These are phyloP conservation scores for Dicaeum eximium DNA, from an alignment of 2,113 vertebrate genomes.

Conservation along the genomic window DNA sequence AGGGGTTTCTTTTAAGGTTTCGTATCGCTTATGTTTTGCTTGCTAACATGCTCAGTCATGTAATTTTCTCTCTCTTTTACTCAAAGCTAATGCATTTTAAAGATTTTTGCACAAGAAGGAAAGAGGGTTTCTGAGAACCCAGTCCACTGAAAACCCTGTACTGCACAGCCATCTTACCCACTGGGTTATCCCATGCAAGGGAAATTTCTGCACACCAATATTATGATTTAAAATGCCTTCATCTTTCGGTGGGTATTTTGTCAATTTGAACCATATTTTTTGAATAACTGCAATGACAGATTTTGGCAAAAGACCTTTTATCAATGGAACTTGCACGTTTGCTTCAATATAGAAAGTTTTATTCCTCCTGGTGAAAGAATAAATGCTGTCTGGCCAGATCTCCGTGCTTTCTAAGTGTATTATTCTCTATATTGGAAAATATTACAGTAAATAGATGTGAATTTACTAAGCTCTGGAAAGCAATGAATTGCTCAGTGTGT, in stretches of 20 bases:
- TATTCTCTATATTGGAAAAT: not conserved
- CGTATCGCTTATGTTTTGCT: not conserved
- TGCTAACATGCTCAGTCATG: not conserved
- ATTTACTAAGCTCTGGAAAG: not conserved
- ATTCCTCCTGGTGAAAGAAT: not conserved
- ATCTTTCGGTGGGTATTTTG: not conserved
- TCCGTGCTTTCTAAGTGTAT: not conserved
- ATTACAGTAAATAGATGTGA: not conserved
- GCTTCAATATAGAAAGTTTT: not conserved
- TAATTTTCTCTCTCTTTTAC: not conserved
- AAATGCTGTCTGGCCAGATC: not conserved
- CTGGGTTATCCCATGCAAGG: not conserved
- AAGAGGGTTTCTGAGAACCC: not conserved
- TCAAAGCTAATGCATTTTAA: not conserved
- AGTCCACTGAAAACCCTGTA: not conserved
- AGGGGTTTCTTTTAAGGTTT: not conserved
- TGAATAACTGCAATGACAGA: not conserved
- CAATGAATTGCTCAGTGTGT: not conserved
- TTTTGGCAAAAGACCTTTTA: not conserved
- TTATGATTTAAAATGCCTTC: not conserved
- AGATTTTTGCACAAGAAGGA: not conserved
- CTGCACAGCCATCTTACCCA: not conserved
- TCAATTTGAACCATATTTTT: not conserved
- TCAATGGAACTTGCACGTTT: not conserved
- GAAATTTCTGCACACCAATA: not conserved